A percentile compares a stretch with the other conserved stretches of the same genome.
Conservation (phyloP, 2,888 invertebrate species). For the Eremobia ochroleuca region DNA sequence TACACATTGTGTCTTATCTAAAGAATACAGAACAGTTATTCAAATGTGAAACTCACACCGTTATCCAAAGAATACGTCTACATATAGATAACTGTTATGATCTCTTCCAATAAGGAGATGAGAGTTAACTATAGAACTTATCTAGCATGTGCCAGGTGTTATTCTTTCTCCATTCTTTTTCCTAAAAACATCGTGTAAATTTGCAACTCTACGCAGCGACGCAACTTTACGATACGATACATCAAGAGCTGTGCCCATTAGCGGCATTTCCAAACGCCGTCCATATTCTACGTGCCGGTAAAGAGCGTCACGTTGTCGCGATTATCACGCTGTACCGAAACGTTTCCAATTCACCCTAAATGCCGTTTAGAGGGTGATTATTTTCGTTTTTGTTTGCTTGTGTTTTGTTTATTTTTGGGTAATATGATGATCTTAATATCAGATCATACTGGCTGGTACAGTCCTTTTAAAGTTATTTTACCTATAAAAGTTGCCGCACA, state of each 20-base stretch:
- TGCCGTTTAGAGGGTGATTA: conserved; percentile 59
- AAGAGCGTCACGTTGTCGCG: conserved; percentile 74
- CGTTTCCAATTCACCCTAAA: conserved; percentile 63
- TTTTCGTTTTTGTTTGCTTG: conserved; percentile 49
- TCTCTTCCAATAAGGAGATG: not conserved
- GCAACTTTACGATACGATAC: conserved; percentile 56
- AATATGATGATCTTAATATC: not conserved
- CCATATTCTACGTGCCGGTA: conserved; percentile 81
- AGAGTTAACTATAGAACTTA: not conserved
- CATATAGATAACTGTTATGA: not conserved
- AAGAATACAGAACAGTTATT: no score
- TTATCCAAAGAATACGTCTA: no score
- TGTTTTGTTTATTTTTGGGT: conserved; percentile 42
- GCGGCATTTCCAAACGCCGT: conserved; percentile 72
- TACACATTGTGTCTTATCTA: no score
- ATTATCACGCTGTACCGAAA: conserved; percentile 73
- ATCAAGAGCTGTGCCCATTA: conserved; percentile 71
- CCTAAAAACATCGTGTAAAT: not conserved
- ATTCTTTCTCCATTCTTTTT: not conserved
- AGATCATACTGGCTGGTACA: conserved; percentile 4
- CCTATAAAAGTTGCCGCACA: not conserved
- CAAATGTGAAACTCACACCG: no score
- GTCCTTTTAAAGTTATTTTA: not conserved
- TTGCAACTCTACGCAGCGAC: conserved; percentile 12
- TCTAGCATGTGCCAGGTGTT: not conserved